Conservation (phyloP, 2,113 vertebrate genomes). For the Collichthys lucidus region DNA sequence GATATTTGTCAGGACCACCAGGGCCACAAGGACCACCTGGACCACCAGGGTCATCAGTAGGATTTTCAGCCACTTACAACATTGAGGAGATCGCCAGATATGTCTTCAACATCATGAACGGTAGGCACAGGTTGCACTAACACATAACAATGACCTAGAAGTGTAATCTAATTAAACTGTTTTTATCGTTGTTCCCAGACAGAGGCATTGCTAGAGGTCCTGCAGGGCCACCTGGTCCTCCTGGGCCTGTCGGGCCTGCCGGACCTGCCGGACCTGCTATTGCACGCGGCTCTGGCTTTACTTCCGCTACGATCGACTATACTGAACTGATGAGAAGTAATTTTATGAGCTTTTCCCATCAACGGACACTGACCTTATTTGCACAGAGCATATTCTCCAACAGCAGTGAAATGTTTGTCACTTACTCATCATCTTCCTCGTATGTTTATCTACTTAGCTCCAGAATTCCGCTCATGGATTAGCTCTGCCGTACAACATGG, state of each 20-base stretch:
- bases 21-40: conserved; percentile 84
- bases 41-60: conserved; percentile 70
- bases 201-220: conserved; percentile 84
- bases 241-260: conserved; percentile 73
- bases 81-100: conserved; percentile 88
- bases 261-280: conserved; percentile 69
- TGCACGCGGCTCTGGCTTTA: conserved; percentile 39
- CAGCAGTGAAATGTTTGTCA: background rate
- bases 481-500: conserved; percentile 52
- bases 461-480: conserved; percentile 75
- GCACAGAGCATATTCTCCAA: background rate
- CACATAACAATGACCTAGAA: background rate
- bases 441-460: conserved; percentile 46
- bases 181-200: conserved; percentile 65
- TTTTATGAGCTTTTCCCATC: background rate
- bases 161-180: background rate
- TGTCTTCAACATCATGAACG: conserved; percentile 89
- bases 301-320: conserved; percentile 66
- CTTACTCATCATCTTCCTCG: background rate
- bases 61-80: conserved; percentile 75
- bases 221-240: conserved; percentile 89
- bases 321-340: conserved; percentile 70
- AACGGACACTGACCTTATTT: background rate
- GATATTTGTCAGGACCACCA: conserved; percentile 86
- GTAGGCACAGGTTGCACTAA: conserved; percentile 72